Evolutionary conservation across 2,888 invertebrate genomes (phyloP).

Genomic region (Thalpophila matura): DNA sequence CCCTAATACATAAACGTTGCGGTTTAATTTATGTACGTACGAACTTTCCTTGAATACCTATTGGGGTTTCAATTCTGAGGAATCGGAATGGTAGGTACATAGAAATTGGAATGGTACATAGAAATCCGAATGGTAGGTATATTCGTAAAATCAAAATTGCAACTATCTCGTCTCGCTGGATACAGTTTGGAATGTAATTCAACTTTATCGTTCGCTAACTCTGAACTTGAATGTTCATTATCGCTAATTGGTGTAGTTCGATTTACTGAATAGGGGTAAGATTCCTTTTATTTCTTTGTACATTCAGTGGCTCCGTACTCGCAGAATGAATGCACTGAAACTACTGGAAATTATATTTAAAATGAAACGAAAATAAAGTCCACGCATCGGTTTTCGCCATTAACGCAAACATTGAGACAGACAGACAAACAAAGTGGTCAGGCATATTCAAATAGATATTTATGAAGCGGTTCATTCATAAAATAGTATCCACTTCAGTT

Average conservation of each 20-base stretch:
- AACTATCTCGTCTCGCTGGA: slow-evolving; percentile 51
- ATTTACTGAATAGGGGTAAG: slow-evolving; percentile 42
- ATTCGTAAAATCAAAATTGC: slow-evolving; percentile 65
- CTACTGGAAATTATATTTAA: slow-evolving; percentile 7
- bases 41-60: slow-evolving; percentile 71
- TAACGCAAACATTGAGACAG: slow-evolving; percentile 10
- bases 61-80: slow-evolving; percentile 62
- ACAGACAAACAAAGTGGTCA: slow-evolving; percentile 8
- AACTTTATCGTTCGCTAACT: slow-evolving; percentile 57
- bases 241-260: slow-evolving; percentile 54
- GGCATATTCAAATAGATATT: slow-evolving; percentile 9
- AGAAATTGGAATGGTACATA: slow-evolving; percentile 54
- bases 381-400: slow-evolving; percentile 10
- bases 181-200: slow-evolving; percentile 58
- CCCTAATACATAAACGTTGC: slow-evolving; percentile 78
- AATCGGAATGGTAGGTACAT: slow-evolving; percentile 54
- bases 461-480: slow-evolving; percentile 3
- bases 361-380: slow-evolving; percentile 18
- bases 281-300: slow-evolving; percentile 35
- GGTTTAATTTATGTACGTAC: slow-evolving; percentile 78
- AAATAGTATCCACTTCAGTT: slow-evolving; percentile 6
- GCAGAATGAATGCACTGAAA: slow-evolving; percentile 13
- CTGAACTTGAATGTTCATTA: slow-evolving; percentile 59
- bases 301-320: slow-evolving; percentile 2
- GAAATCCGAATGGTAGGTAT: slow-evolving; percentile 52